Evolutionary conservation across 2,888 invertebrate genomes (phyloP).

Genomic region (Tachystola acroxantha): DNA sequence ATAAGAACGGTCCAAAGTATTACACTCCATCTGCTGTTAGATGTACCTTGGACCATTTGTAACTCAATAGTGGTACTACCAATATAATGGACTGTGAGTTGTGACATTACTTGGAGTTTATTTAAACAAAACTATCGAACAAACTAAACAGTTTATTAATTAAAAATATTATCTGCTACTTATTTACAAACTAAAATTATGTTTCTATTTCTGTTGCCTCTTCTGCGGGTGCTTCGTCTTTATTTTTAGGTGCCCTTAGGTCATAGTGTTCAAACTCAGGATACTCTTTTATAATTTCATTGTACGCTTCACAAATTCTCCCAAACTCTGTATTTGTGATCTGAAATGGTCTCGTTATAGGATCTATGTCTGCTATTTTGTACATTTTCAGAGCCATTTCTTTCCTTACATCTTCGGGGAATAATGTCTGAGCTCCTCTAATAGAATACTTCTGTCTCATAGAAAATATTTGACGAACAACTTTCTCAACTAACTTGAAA

Average conservation of each 20-base stretch:
- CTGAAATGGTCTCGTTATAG: conserved; percentile 82
- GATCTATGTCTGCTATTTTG: conserved; percentile 84
- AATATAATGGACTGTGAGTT: too few relatives aligned
- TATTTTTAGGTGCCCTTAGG: conserved; percentile 78
- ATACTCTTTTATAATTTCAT: conserved; percentile 81
- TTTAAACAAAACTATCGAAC: too few relatives aligned
- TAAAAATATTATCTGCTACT: conserved; percentile 15
- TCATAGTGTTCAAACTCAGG: conserved; percentile 83
- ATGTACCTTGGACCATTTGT: too few relatives aligned
- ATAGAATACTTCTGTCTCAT: conserved; percentile 91
- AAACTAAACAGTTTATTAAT: conserved; percentile 16
- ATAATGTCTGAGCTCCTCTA: conserved; percentile 83
- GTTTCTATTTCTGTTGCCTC: conserved; percentile 22
- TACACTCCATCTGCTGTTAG: too few relatives aligned
- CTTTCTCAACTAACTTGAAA: conserved; percentile 93
- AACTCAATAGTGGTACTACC: too few relatives aligned
- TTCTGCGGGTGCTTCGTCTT: conserved; percentile 19
- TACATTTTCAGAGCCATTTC: conserved; percentile 84
- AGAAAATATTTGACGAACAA: conserved; percentile 90
- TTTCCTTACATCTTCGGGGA: conserved; percentile 83
- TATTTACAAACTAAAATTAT: conserved; percentile 34
- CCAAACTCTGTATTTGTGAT: conserved; percentile 88
- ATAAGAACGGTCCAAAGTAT: too few relatives aligned
- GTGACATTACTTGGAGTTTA: too few relatives aligned
- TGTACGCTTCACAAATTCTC: conserved; percentile 87